Base-by-base conservation (phyloP, 1,140 invertebrate species). In the Wasmannia auropunctata region DNA sequence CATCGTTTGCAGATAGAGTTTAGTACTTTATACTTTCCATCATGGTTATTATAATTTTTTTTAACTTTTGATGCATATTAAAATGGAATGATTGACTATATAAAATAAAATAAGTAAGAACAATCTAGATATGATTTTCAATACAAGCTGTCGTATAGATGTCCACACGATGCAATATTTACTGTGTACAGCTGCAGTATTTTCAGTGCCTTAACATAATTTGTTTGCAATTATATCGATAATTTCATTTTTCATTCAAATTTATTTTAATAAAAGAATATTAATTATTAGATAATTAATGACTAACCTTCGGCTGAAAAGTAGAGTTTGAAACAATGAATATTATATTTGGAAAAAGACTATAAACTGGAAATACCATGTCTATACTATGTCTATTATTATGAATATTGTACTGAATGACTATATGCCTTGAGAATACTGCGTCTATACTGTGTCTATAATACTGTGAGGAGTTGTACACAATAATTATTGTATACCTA, bases 1-100 rank as follows among this genome's bases (percentile, higher is more conserved):
- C 43, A 70, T 70, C 25, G 31, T 62, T 69, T 37, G 34, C 54
- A 58, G 70, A 77, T 70, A 40, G 28, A 22, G 25, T 79, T 22
- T 65, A 10, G 11, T 72, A 46, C 3, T n/a, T 37, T 58, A 19
- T 31, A 46, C 1, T 3, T 81, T 79, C 11, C n/a, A 11, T 46
- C 58, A 56, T 46, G 22, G n/a, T 46, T 56, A 19, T 46, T 62
- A 54, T 40, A 60, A 40, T 14, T n/a, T 69, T 43, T 34, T 86
- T 34, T 11, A 31, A 11, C 54, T 10, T 58, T 34, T 34, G 43
- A 28, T 60, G 3, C 4, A 25, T 58, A 58, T 37, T 2, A 46
- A 25, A 49, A 7, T 51, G 19, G 16, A 25, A n/a, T n/a, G 0
- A 37, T 70, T 37, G 22, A 46, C 8, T 43, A 69, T 8, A 69